Percentiles rank a stretch among this genome's conserved stretches.
phyloP scores from a whole-genome alignment of 2,797 vertebrate species.

The Micromesistius poutassou region DNA sequence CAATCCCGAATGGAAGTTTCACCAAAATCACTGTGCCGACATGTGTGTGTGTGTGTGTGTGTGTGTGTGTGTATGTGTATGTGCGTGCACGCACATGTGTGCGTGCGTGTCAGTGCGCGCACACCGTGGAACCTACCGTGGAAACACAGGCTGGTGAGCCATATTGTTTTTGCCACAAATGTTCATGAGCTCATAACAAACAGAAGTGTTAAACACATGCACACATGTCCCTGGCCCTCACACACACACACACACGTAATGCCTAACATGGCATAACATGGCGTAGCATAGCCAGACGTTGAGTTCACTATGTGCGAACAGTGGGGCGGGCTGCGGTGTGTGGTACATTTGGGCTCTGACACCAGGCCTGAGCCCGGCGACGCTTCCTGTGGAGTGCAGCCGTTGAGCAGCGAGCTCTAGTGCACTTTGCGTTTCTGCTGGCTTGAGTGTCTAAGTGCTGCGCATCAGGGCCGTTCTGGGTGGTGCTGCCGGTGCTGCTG shows the following conservation, averaged over 20 bases:
- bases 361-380: constrained; percentile 29
- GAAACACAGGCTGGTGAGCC: neutral
- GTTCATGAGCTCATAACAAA: constrained; percentile 3
- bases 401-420: too few relatives aligned
- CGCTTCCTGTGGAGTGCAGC: neutral
- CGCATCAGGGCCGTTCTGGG: too few relatives aligned
- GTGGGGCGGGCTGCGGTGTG: neutral
- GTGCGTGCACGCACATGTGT: constrained; percentile 6
- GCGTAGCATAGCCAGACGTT: constrained; percentile 44
- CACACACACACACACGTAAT: neutral
- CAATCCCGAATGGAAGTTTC: constrained; percentile 75
- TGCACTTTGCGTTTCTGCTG: neutral
- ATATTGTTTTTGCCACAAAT: constrained; percentile 42
- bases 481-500: neutral
- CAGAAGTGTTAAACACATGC: constrained; percentile 5
- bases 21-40: constrained; percentile 45
- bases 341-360: constrained; percentile 36
- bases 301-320: constrained; percentile 37
- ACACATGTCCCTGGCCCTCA: neutral
- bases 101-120: constrained; percentile 24
- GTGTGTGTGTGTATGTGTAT: neutral
- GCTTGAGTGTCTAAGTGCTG: too few relatives aligned
- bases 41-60: constrained; percentile 30
- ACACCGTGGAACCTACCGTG: neutral
- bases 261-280: neutral